Percentiles rank a stretch among this genome's conserved stretches.
Conservation (phyloP, 2,797 vertebrate species). For the Masticophis lateralis region DNA sequence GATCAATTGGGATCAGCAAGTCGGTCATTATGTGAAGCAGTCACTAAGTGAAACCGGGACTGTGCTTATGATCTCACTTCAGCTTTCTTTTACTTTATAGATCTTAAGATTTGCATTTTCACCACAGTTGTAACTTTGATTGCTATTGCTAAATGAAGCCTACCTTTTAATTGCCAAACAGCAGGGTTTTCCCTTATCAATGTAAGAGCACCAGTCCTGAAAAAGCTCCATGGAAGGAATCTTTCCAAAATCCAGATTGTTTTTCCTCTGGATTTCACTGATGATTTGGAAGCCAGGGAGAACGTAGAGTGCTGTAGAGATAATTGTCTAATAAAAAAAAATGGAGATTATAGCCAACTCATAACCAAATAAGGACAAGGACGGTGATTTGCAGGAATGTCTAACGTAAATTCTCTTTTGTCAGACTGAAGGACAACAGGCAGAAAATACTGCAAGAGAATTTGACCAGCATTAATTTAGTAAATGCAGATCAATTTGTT, state of each 20-base stretch:
- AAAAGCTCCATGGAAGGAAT: neutral
- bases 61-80: neutral
- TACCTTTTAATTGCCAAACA: neutral
- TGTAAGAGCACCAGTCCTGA: neutral
- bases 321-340: neutral
- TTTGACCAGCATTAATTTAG: neutral
- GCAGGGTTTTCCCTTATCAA: neutral
- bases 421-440: neutral
- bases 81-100: neutral
- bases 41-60: neutral
- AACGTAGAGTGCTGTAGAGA: neutral
- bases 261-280: neutral
- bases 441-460: neutral
- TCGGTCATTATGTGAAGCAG: neutral
- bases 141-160: neutral
- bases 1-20: neutral
- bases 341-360: neutral
- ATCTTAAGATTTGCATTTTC: neutral
- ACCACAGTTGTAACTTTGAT: neutral
- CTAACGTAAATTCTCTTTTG: neutral
- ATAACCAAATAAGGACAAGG: neutral
- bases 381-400: neutral
- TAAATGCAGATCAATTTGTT: neutral
- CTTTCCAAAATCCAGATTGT: neutral
- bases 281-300: neutral